Evolutionary conservation across 2,888 invertebrate genomes (phyloP), one percentile per base, ranked within the genome.

Genomic region (Hirtodrosophila duncani): DNA sequence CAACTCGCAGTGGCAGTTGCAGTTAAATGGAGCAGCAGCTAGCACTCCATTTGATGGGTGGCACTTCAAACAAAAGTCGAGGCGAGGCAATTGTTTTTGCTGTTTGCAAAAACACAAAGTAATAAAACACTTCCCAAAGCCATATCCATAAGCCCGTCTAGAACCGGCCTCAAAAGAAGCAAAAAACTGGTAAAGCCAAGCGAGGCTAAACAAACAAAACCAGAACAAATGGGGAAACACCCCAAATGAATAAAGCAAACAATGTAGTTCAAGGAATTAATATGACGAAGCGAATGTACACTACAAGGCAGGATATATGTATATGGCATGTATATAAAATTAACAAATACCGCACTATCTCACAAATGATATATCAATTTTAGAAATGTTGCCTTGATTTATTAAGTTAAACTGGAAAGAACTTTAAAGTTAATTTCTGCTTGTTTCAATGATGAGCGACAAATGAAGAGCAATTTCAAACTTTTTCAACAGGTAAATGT

Each of bases 31-130:
- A 44, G 42, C 42, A 39, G n/a, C 14, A 20, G 13, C 18, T 27
- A 50, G 50, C 61, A 59, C 63, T 62, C 59, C 61, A 72, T 55
- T 53, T 46, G 60, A 43, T 43, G 42, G 52, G 51, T 60, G 26
- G 48, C 70, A 78, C 67, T 70, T 52, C 57, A 46, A 55, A 70
- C 60, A 75, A 74, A 51, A 79, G 57, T 58, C 60, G 61, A 52
- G 58, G 39, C 52, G 55, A 13, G 53, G 42, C 80, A 79, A 71
- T 71, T 80, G 72, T 72, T 62, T 57, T 48, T 55, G 42, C 71
- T 65, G 72, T 74, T 75, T 59, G 64, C 56, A 63, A 52, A 75
- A 71, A 79, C 59, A 60, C 56, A 79, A 58, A 44, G 67, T 51
- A 58, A 60, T 61, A 59, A 57, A 75, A 67, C 39, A 55, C 27